These are phyloP conservation scores for Tolmerus cingulatus DNA, from an alignment of 2,888 invertebrate genomes.

Conservation along the genomic window DNA sequence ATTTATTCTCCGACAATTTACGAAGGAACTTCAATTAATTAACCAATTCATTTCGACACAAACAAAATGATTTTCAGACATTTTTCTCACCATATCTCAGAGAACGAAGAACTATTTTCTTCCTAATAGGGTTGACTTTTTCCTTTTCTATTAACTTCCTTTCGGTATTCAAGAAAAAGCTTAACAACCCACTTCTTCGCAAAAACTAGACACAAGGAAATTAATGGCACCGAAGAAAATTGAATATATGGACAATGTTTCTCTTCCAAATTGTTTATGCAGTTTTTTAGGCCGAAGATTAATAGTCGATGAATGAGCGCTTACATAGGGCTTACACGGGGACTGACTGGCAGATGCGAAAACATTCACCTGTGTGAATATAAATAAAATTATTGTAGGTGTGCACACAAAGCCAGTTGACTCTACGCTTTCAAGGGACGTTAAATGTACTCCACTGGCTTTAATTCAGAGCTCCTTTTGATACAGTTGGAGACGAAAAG, in stretches of 20 bases:
- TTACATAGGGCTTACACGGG: neutral
- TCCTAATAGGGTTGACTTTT: neutral
- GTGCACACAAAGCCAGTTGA: neutral
- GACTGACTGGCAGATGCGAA: neutral
- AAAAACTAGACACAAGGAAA: slow-evolving; percentile 13
- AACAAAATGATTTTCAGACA: neutral
- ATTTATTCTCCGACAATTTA: neutral
- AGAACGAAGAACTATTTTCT: neutral
- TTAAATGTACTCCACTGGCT: neutral
- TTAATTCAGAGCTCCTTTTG: neutral
- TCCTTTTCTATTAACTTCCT: slow-evolving; percentile 12
- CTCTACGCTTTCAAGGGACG: neutral
- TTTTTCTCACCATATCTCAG: neutral
- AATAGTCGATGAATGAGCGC: slow-evolving; percentile 1
- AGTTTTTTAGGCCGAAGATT: slow-evolving; percentile 1
- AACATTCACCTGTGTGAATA: neutral
- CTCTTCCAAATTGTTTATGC: neutral
- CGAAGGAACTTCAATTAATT: neutral
- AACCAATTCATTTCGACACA: neutral
- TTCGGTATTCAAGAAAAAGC: neutral
- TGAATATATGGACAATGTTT: slow-evolving; percentile 5
- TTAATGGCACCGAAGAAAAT: neutral
- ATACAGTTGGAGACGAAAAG: neutral
- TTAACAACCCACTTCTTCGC: neutral
- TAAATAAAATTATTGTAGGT: neutral